Base-by-base conservation (phyloP, 2,888 invertebrate genomes). In the Agrochola macilenta region DNA sequence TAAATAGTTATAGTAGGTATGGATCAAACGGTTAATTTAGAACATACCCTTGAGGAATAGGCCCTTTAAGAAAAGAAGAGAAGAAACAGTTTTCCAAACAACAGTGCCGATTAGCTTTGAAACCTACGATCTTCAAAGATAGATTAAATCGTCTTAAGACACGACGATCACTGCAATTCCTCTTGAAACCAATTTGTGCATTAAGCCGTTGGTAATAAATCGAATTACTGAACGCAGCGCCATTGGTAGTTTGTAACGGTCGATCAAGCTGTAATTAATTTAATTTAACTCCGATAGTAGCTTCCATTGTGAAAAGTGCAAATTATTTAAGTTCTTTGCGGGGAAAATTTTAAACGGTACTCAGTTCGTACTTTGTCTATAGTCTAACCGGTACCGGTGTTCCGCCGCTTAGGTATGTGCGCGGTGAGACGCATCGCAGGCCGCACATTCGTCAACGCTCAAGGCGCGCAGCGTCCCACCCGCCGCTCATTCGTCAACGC, bases 131-230 rank as follows among this genome's bases (percentile, higher is more conserved):
- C n/a, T 14, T 72, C 20, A 9, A 35, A 49, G 9, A 70, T 39
- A 35, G 17, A 69, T 35, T 61, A 23, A 61, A 23, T 7, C 35
- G 4, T 63, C 2, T 35, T 23, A 3, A 60, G 17, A n/a, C 12
- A 39, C 57, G 12, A 8, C 5, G 52, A 5, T 23, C 30, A 43
- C 11, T 65, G 46, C 30, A 60, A 39, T 65, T 76, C 14, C 30
- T 23, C 35, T 82, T 46, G 26, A 60, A 43, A 26, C 12, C 46
- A 26, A 69, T 79, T 63, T 57, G 57, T 39, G n/a, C 66, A 54
- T 49, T 72, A 60, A 70, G n/a, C 57, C 26, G 17, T 54, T 26
- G 43, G 73, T 69, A 49, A 70, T 69, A 52, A 81, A 79, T 63
- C 23, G 17, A 83, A 70, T 79, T n/a, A 69, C 30, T 43, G 5